Evolutionary conservation across 1,140 invertebrate species (phyloP), one percentile per base, ranked within the genome.

Genomic region (Steinernema feltiae): DNA sequence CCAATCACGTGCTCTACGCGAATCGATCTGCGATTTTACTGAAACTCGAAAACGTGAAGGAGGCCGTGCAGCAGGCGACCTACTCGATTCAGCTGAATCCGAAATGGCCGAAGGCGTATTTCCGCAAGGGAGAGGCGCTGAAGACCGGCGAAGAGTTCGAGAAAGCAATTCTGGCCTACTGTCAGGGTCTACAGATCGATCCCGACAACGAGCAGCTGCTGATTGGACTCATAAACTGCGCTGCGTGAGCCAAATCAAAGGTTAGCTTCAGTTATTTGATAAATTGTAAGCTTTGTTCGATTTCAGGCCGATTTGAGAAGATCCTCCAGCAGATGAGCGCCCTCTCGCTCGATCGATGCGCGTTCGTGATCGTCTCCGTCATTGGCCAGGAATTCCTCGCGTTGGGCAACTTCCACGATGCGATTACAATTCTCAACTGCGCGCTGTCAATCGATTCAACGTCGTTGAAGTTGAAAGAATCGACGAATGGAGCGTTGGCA

Each of bases 281-380:
- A 3, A 30, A 35, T 2, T 17, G 7, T 75, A 21, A 31, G n/a
- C 18, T 76, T 70, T 74, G 78, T 84, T 76, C 46, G 35, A 87
- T 87, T 85, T 32, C 82, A 90, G 89, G 91, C 18, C 93, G 92
- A 0, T 86, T 97, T 63, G 93, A 95, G 81, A 93, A 94, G 1
- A 95, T 92, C 0, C 93, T 94, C 84, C 90, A 92, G 73, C 94
- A 97, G 85, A 87, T 98, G 71, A 91, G 93, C 84, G 90, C 92
- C 29, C 95, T 98, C 93, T 93, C 94, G 85, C 88, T 97, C 69
- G 93, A 95, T 83, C 92, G 94, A 82, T 95, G 93, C 75, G 93
- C 95, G 0, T 98, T 98, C 88, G 94, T 98, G 3, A 91, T 98
- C 15, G 95, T 96, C 84, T 95, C 94, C 69, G 94, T 93, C 21